Base-by-base conservation (phyloP, 2,888 invertebrate species). In the Agrotis ipsilon region DNA sequence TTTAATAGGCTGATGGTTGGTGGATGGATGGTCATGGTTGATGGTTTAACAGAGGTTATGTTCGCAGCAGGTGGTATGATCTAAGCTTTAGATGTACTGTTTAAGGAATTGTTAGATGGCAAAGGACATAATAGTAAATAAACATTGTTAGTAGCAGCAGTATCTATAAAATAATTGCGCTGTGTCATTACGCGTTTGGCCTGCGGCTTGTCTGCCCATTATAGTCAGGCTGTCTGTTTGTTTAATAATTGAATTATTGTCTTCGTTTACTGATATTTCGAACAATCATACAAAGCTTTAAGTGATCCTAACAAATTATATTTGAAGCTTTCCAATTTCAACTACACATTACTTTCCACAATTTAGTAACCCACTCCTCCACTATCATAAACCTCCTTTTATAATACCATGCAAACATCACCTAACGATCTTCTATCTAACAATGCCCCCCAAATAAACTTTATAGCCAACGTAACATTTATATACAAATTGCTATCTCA, bases 381-480 rank as follows among this genome's bases (percentile, higher is more conserved):
- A 21, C 39, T 43, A 57, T 24, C n/a, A 78, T 67, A 58, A 69
- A 64, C 27, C 64, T 64, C n/a, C 9, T 81, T 58, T 48, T 39
- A 54, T 57, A 60, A 49, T 45, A 51, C 39, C 48, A 32, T 59
- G 52, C 52, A 68, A 68, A 65, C 64, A 68, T 13, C 13, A 69
- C 16, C 75, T 32, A 59, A 64, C 55, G 24, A 77, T 72, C 58
- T 65, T 24, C 18, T 9, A n/a, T 55, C 27, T 64, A 78, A 66
- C 80, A 82, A 76, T 79, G 66, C 75, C 54, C 13, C 13, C 16
- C 68, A 67, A 82, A 80, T 78, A 78, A 84, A 78, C 57, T 85
- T 84, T 83, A 83, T 72, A 52, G 67, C 64, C 46, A 18, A 54
- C 61, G 78, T 61, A 81, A 71, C 78, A 81, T 77, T 81, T 78